A percentile compares a stretch with the other conserved stretches of the same genome.
Evolutionary conservation across 2,888 invertebrate species (phyloP).

Genomic region (Horisme vitalbata): DNA sequence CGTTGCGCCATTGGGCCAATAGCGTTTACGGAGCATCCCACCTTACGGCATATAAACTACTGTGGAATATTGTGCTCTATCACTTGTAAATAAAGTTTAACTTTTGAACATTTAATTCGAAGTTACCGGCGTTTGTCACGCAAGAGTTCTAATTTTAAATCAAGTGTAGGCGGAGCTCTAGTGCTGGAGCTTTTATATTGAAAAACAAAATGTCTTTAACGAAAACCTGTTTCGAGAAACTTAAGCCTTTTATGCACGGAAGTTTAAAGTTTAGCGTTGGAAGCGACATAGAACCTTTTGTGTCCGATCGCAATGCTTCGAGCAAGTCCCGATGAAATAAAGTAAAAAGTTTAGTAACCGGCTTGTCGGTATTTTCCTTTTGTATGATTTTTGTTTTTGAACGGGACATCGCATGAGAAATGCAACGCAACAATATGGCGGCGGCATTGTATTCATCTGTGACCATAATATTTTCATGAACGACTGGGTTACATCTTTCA

Average conservation of each 20-base stretch:
- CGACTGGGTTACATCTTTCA: too few species aligned
- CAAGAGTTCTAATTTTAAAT: constrained; percentile 83
- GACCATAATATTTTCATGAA: constrained; percentile 2
- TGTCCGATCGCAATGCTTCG: constrained; percentile 37
- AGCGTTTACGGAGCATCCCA: constrained; percentile 80
- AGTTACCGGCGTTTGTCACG: constrained; percentile 82
- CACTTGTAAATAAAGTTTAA: constrained; percentile 77
- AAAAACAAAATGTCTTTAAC: constrained; percentile 81
- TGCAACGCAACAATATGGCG: constrained; percentile 80
- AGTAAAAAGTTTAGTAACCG: constrained; percentile 81
- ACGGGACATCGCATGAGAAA: constrained; percentile 81
- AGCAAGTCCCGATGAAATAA: constrained; percentile 67
- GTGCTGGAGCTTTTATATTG: constrained; percentile 76
- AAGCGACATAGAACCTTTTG: constrained; percentile 70
- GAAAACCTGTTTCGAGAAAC: constrained; percentile 79
- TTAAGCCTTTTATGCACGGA: constrained; percentile 78
- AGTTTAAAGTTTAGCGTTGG: constrained; percentile 68
- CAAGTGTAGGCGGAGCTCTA: constrained; percentile 82
- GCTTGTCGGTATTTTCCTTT: constrained; percentile 79
- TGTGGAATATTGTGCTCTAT: constrained; percentile 77
- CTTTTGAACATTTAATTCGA: constrained; percentile 77
- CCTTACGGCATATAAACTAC: constrained; percentile 76
- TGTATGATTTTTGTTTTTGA: constrained; percentile 79
- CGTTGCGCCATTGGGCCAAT: constrained; percentile 78
- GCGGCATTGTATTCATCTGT: constrained; percentile 41